These are phyloP conservation scores for Chesias legatella DNA, from an alignment of 2,888 invertebrate species.

Conservation along the genomic window DNA sequence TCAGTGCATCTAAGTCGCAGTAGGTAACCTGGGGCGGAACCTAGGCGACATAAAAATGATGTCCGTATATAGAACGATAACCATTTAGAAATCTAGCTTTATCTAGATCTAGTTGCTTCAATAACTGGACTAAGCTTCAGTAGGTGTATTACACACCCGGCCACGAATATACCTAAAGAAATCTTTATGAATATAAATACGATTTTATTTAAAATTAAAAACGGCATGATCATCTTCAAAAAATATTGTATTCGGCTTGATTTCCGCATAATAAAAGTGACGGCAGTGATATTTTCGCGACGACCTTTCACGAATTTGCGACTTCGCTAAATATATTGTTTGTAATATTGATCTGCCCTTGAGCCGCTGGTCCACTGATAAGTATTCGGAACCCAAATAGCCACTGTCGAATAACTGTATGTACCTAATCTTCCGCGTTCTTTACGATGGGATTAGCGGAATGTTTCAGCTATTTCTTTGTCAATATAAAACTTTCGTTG, in stretches of 20 bases:
- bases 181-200: too few species aligned
- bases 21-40: too few species aligned
- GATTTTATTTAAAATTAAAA: too few species aligned
- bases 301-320: slow-evolving; percentile 34
- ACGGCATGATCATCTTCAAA: not conserved
- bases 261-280: slow-evolving; percentile 25
- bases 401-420: slow-evolving; percentile 1
- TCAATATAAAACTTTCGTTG: too few species aligned
- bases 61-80: too few species aligned
- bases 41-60: too few species aligned
- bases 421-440: slow-evolving; percentile 12
- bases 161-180: too few species aligned
- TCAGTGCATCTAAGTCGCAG: too few species aligned
- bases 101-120: not conserved
- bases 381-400: slow-evolving; percentile 25
- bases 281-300: slow-evolving; percentile 30
- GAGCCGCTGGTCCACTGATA: slow-evolving; percentile 35
- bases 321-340: slow-evolving; percentile 40
- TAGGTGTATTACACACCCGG: too few species aligned
- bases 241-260: not conserved
- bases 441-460: not conserved
- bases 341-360: slow-evolving; percentile 56
- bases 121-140: too few species aligned
- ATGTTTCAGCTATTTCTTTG: not conserved
- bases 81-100: too few species aligned